Conservation (phyloP, 2,797 vertebrate species). For the Mionectes olivaceus region DNA sequence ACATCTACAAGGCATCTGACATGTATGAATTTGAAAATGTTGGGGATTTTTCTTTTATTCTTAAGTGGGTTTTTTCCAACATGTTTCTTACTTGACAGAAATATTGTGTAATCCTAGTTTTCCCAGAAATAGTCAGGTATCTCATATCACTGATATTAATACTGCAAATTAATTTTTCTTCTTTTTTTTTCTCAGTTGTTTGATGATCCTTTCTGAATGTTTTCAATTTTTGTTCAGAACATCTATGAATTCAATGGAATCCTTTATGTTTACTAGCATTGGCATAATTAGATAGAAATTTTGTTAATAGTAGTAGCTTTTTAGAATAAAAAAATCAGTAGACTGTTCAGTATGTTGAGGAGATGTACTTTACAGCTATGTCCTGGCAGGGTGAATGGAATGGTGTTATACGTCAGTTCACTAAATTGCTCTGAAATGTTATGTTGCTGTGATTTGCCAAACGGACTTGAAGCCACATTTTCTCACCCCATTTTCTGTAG, state of each 20-base stretch:
- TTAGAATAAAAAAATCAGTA: neutral
- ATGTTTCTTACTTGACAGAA: neutral
- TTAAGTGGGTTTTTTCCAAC: accelerated
- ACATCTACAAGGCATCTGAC: neutral
- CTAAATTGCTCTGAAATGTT: neutral
- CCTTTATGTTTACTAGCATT: neutral
- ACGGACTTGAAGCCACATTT: neutral
- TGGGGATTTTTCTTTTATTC: neutral
- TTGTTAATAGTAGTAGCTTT: neutral
- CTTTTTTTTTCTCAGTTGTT: neutral
- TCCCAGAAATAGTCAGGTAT: neutral
- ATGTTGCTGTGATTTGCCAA: neutral
- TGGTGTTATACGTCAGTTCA: neutral
- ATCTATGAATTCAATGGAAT: neutral
- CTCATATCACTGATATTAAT: neutral
- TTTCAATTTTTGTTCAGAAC: neutral
- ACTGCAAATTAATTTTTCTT: neutral
- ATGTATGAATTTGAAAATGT: neutral
- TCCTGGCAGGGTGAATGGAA: neutral
- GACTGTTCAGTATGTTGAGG: neutral
- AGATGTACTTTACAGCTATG: neutral
- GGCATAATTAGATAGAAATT: neutral
- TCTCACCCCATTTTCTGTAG: neutral
- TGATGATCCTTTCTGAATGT: neutral
- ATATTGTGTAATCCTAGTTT: neutral